These are phyloP conservation scores for Caenorhabditis panamensis DNA, from an alignment of 2,888 invertebrate genomes.

Conservation along the genomic window DNA sequence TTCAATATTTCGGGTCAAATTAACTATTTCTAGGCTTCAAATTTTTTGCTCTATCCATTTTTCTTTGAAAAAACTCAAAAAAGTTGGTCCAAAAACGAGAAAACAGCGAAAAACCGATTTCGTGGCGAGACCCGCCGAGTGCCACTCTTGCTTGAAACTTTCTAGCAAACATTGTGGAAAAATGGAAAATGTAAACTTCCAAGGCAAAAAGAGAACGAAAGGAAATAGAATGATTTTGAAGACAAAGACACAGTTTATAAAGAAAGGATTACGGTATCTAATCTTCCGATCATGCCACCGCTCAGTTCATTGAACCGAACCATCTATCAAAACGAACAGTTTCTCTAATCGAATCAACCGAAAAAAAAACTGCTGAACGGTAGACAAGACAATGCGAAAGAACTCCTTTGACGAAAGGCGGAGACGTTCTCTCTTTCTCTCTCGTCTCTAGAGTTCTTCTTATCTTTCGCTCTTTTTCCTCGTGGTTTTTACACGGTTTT, in stretches of 20 bases:
- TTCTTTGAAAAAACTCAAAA: no score
- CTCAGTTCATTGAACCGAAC: neutral
- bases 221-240: no score
- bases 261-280: neutral
- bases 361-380: neutral
- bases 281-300: neutral
- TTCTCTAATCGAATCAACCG: neutral
- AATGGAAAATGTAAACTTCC: no score
- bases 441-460: neutral
- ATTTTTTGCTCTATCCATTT: no score
- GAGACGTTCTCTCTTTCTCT: neutral
- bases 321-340: neutral
- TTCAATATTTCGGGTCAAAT: no score
- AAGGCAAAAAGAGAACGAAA: no score
- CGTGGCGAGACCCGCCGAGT: no score
- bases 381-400: neutral
- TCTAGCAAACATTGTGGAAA: no score
- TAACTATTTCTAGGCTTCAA: no score
- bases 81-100: no score
- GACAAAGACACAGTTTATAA: neutral
- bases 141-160: no score
- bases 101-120: no score
- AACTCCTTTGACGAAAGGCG: neutral
- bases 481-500: conserved; percentile 24
- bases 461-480: neutral